phyloP scores from a whole-genome alignment of 2,797 vertebrate species.

The Platalea minor region DNA sequence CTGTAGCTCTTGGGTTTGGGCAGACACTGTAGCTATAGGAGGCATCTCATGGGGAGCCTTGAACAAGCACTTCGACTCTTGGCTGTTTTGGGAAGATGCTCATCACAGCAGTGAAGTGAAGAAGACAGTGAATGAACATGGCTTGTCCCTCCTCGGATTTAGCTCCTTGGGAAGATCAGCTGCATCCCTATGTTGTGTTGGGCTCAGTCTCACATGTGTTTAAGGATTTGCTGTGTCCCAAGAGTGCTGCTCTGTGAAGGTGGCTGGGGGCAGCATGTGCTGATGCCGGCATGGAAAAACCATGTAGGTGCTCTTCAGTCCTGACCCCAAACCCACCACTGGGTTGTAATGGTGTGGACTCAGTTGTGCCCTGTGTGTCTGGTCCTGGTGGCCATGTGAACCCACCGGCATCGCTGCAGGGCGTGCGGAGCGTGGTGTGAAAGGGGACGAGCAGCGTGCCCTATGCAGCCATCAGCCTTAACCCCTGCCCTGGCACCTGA shows the following conservation, averaged over 20 bases:
- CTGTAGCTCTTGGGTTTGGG: not conserved
- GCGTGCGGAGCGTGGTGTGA: rapidly evolving
- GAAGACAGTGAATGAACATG: not conserved
- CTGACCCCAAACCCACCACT: not conserved
- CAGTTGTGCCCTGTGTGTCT: not conserved
- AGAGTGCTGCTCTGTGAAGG: not conserved
- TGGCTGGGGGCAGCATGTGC: not conserved
- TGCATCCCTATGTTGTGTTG: not conserved
- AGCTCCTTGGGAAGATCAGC: not conserved
- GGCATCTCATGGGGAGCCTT: not conserved
- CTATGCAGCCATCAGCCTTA: not conserved
- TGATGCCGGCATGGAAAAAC: not conserved
- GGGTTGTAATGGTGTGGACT: not conserved
- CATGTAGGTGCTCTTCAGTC: not conserved
- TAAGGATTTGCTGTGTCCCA: not conserved
- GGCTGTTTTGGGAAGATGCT: not conserved
- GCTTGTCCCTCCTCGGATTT: not conserved
- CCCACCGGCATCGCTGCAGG: rapidly evolving
- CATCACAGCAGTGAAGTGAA: not conserved
- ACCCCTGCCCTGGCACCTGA: not conserved
- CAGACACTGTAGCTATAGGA: not conserved
- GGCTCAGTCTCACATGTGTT: not conserved
- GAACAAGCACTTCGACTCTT: not conserved
- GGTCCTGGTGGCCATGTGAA: not conserved
- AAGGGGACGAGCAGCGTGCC: rapidly evolving